phyloP scores from a whole-genome alignment of 2,113 vertebrate species.

The Motacilla tschutschensis region DNA sequence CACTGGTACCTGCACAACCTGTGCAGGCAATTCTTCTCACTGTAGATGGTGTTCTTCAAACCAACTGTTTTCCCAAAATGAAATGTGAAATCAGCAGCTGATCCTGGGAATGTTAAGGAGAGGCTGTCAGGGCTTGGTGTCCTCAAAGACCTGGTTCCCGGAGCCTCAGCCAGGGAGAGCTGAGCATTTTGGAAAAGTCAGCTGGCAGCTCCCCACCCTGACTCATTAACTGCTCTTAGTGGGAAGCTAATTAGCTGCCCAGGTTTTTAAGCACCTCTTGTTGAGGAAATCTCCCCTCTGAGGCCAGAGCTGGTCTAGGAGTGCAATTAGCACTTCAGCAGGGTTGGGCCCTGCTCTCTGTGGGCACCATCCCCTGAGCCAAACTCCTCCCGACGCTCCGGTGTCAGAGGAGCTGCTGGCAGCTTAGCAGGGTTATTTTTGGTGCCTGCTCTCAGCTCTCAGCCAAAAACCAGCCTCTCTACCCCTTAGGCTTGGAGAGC shows the following conservation, averaged over 20 bases:
- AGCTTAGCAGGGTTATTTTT: background rate
- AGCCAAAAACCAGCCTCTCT: background rate
- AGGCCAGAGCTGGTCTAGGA: background rate
- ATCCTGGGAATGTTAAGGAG: background rate
- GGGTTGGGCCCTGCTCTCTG: background rate
- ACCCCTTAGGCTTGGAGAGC: accelerated
- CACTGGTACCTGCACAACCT: background rate
- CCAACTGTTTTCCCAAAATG: background rate
- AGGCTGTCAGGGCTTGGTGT: background rate
- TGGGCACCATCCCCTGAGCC: background rate
- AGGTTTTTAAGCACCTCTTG: background rate
- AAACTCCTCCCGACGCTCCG: background rate
- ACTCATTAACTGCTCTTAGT: background rate
- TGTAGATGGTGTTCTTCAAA: background rate
- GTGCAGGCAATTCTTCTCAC: background rate
- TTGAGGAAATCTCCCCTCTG: background rate
- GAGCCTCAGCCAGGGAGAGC: background rate
- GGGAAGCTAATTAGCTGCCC: conserved; percentile 20
- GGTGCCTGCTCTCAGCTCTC: background rate
- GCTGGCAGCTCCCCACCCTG: background rate
- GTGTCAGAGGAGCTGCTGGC: background rate
- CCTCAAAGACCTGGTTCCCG: background rate
- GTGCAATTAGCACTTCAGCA: conserved; percentile 16
- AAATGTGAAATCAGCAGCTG: background rate
- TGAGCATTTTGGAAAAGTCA: background rate